Evolutionary conservation across 2,888 invertebrate species (phyloP), one percentile per base, ranked within the genome.

Genomic region (Seladonia tumulorum): DNA sequence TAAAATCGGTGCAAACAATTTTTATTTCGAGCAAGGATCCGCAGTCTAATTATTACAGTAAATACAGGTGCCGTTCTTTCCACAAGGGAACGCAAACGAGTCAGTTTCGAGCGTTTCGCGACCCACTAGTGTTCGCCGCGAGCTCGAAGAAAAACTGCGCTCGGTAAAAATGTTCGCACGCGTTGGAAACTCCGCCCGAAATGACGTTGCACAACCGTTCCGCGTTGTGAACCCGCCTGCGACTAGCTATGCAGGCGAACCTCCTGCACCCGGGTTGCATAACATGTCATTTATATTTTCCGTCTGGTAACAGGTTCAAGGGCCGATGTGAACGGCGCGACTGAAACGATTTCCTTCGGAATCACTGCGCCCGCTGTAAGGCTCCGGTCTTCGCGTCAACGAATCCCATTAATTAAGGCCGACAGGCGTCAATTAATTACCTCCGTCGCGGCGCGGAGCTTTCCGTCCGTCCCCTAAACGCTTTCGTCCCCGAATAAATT

Each of bases 391-490:
- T 42, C 53, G 25, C 60, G 74, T 72, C 72, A 79, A 47, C 29
- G 63, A 63, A 70, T 53, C 35, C 57, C 78, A 84, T 86, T 81
- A 84, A 86, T 86, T 81, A 84, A 78, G 29, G 39, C 71, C n/a
- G 81, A 71, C 72, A 35, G 68, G 75, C 76, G n/a, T 79, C 81
- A 68, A 84, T 86, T 84, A 86, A 84, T 84, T 81, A 84, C 78
- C 79, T 73, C 75, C 16, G 83, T n/a, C 42, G 74, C 72, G 76
- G 74, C 75, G 76, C 53, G 75, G 70, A 72, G 73, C 68, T 76
- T 79, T 82, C 53, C 70, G 53, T 68, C 66, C 16, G 73, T 57
- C 53, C 68, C 76, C 29, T 79, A 73, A 79, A 73, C 45, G 75
- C 49, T 73, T 29, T 66, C 66, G 66, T 78, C 78, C 16, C 63